Base-by-base conservation (phyloP, 2,888 invertebrate genomes). In the Meandrusa payeni region DNA sequence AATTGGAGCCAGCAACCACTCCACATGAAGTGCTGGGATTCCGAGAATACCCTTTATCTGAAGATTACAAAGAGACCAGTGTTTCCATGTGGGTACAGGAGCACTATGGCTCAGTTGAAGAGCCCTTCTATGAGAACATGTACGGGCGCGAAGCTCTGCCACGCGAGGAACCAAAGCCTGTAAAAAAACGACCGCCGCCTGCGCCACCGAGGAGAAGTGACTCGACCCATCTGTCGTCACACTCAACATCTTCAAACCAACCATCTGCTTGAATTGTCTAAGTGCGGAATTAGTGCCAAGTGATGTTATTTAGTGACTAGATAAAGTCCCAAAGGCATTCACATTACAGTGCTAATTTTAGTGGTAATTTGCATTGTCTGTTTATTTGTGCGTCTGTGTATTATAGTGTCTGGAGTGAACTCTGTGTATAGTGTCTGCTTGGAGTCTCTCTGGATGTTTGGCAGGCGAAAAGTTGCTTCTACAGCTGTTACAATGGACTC, bases 1-100 rank as follows among this genome's bases (percentile, higher is more conserved):
- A 96, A 74, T 80, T 94, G 12, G 96, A 97, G 70, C 92, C 93
- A 6, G 92, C 93, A n/a, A 95, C 95, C 1, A 95, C 95, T 23
- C 96, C 97, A 0, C 96, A 96, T 65, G 96, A 97, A 70, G 96
- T 97, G 1, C 89, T 97, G 3, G 97, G 97, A 0, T 97, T 97
- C 66, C 89, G 97, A 3, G 95, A 95, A 67, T 95, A 94, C 17
- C 92, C 93, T 2, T 88, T 92, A 13, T 81, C 91, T 1, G 92
- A 92, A 5, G 92, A 93, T 57, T 93, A 93, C 59, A 91, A 93
- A 48, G 94, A 94, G 66, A 93, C 94, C 2, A 95, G 95, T 61
- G 95, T 96, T 1, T 95, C 95, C 10, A 95, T 95, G 74, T 96
- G 96, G 96, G 95, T 96, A 39, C 93, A 94, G 61, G 95, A 96